Percentiles rank a stretch among this genome's conserved stretches.
Conservation (phyloP, 2,797 vertebrate species). For the Lacerta viridis region DNA sequence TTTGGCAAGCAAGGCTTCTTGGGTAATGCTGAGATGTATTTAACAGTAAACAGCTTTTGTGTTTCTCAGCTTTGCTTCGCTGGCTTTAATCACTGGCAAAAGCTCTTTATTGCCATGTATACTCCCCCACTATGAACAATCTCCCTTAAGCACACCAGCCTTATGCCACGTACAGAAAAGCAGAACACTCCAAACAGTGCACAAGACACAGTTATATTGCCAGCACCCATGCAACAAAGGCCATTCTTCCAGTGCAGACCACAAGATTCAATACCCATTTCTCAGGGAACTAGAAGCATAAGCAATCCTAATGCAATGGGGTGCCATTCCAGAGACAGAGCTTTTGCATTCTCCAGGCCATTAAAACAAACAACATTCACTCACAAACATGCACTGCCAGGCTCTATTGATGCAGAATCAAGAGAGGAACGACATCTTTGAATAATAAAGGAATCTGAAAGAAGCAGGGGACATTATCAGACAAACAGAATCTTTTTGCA, state of each 20-base stretch:
- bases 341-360: constrained; percentile 32
- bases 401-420: constrained; percentile 4
- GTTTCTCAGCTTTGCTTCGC: constrained; percentile 66
- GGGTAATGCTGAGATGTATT: constrained; percentile 34
- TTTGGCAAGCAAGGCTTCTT: constrained; percentile 56
- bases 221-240: constrained; percentile 62
- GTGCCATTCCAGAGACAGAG: constrained; percentile 37
- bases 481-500: constrained; percentile 15
- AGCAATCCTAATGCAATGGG: constrained; percentile 47
- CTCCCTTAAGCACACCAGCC: constrained; percentile 61
- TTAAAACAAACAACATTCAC: constrained; percentile 36
- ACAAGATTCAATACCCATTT: constrained; percentile 25
- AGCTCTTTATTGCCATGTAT: constrained; percentile 71
- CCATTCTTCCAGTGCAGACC: constrained; percentile 39
- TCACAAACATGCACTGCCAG: neutral
- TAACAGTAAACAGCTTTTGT: constrained; percentile 66
- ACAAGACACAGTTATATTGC: constrained; percentile 29
- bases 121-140: constrained; percentile 60
- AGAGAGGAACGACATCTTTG: constrained; percentile 19
- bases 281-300: constrained; percentile 55
- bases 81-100: constrained; percentile 70
- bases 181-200: constrained; percentile 39
- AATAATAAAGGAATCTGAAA: neutral
- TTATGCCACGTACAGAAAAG: constrained; percentile 53
- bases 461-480: constrained; percentile 29